A percentile compares a stretch with the other conserved stretches of the same genome.
phyloP scores from a whole-genome alignment of 2,888 invertebrate genomes.

The Blastobasis adustella region DNA sequence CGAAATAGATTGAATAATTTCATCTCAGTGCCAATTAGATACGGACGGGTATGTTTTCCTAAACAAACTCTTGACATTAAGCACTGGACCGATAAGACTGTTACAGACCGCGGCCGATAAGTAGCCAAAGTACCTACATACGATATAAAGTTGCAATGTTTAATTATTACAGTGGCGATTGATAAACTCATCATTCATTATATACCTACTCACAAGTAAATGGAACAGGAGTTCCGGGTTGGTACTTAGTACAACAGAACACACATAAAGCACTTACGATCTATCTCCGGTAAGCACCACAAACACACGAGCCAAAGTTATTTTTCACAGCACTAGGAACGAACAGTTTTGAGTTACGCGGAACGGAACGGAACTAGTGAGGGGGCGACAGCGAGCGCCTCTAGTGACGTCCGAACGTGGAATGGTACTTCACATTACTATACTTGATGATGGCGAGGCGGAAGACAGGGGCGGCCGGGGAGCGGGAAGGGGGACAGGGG shows the following conservation, averaged over 20 bases:
- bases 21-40: no score
- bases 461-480: slow-evolving; percentile 40
- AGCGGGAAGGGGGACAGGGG: slow-evolving; percentile 25
- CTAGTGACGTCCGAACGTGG: slow-evolving; percentile 46
- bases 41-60: no score
- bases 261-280: slow-evolving; percentile 21
- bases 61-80: no score
- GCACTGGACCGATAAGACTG: no score
- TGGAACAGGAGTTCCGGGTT: not conserved
- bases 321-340: slow-evolving; percentile 52
- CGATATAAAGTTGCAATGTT: no score
- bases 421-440: slow-evolving; percentile 39
- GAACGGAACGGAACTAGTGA: slow-evolving; percentile 23
- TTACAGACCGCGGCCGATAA: no score
- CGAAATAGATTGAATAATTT: no score
- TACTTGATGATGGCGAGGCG: slow-evolving; percentile 48
- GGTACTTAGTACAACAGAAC: not conserved
- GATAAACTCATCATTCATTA: slow-evolving; percentile 6
- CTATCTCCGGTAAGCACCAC: slow-evolving; percentile 9
- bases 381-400: slow-evolving; percentile 39
- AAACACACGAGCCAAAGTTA: slow-evolving; percentile 37
- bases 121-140: no score
- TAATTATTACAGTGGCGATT: no score
- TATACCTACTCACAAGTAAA: not conserved
- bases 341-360: slow-evolving; percentile 29